These are phyloP conservation scores for Unio delphinus DNA, from an alignment of 2,888 invertebrate genomes.

Conservation along the genomic window DNA sequence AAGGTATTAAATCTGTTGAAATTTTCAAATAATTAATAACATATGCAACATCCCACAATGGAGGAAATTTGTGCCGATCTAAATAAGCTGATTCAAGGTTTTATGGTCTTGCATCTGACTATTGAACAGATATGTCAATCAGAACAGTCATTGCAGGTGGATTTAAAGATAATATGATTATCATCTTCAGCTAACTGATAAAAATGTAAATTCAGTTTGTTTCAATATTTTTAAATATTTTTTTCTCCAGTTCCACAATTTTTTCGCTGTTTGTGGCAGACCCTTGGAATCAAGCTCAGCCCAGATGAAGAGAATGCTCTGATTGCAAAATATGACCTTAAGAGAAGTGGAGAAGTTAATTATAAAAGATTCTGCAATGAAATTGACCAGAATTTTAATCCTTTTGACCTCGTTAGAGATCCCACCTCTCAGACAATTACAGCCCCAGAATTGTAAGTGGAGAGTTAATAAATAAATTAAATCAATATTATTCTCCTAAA, in stretches of 20 bases:
- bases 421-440: slow-evolving; percentile 57
- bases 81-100: too few species aligned
- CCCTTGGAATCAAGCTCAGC: slow-evolving; percentile 63
- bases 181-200: too few species aligned
- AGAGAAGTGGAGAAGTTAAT: slow-evolving; percentile 62
- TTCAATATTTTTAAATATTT: background rate
- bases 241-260: slow-evolving; percentile 66
- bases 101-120: too few species aligned
- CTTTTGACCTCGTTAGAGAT: slow-evolving; percentile 53
- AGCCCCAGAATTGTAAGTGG: slow-evolving; percentile 65
- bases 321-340: slow-evolving; percentile 61
- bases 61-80: too few species aligned
- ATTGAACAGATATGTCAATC: too few species aligned
- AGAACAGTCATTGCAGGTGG: too few species aligned
- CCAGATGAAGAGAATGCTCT: slow-evolving; percentile 62
- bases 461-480: background rate
- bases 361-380: slow-evolving; percentile 68
- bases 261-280: slow-evolving; percentile 69
- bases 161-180: too few species aligned
- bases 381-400: slow-evolving; percentile 65
- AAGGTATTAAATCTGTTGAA: too few species aligned
- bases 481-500: background rate
- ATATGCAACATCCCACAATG: too few species aligned
- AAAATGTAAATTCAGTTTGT: too few species aligned
- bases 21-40: too few species aligned